Evolutionary conservation across 2,113 vertebrate species (phyloP).

Genomic region (Anolis sagrei): DNA sequence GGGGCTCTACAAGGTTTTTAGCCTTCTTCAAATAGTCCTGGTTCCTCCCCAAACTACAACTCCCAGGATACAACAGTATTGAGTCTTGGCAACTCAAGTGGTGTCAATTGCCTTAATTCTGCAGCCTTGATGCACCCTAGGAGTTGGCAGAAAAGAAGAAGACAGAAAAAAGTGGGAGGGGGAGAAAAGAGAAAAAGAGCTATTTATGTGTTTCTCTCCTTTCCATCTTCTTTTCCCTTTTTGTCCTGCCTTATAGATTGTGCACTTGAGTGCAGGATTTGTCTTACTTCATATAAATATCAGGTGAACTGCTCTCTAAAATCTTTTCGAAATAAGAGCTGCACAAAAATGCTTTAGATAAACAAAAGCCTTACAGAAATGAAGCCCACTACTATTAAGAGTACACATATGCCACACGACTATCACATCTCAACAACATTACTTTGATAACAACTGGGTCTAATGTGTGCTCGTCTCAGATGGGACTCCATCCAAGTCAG

Average conservation of each 20-base stretch:
- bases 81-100: too few species aligned
- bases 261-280: not conserved
- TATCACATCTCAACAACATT: not conserved
- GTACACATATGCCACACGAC: not conserved
- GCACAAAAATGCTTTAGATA: constrained; percentile 5
- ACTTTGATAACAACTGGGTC: not conserved
- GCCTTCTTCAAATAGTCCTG: too few species aligned
- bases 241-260: not conserved
- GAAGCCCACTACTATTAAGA: not conserved
- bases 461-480: not conserved
- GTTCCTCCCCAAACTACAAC: too few species aligned
- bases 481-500: not conserved
- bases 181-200: not conserved
- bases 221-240: not conserved
- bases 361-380: not conserved
- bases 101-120: too few species aligned
- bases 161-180: not conserved
- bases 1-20: too few species aligned
- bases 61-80: too few species aligned
- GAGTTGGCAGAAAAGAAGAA: too few species aligned
- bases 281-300: not conserved
- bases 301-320: not conserved
- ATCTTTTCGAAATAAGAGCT: not conserved
- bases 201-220: not conserved
- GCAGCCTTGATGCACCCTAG: not conserved